Evolutionary conservation across 2,113 vertebrate genomes (phyloP).

Genomic region (Phaetusa simplex): DNA sequence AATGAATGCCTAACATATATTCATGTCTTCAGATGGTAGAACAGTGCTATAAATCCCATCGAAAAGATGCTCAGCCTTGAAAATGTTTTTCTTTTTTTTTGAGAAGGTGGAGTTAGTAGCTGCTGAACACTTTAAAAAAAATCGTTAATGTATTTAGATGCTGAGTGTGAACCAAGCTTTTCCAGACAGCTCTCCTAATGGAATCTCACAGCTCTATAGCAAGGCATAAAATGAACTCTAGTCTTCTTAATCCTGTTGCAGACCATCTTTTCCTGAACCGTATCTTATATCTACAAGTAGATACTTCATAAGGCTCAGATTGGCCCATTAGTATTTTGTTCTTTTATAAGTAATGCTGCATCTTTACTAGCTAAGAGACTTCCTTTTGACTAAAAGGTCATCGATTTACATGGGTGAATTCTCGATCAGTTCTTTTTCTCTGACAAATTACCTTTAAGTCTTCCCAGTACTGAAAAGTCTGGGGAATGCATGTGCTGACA

Average conservation of each 20-base stretch:
- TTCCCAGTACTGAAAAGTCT: conserved; percentile 46
- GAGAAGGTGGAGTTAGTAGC: not conserved
- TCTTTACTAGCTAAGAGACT: conserved; percentile 65
- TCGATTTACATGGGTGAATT: conserved; percentile 70
- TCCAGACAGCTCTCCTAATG: conserved; percentile 5
- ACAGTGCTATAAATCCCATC: not conserved
- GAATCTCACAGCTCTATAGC: not conserved
- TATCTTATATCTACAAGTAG: conserved; percentile 32
- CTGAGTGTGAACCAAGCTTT: not conserved
- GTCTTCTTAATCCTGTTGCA: not conserved
- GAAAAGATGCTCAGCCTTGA: not conserved
- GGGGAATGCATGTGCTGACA: conserved; percentile 60
- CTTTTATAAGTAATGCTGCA: conserved; percentile 56
- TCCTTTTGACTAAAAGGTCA: conserved; percentile 69
- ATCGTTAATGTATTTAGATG: not conserved
- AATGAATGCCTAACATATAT: not conserved
- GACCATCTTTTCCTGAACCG: conserved; percentile 32
- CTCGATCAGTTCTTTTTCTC: conserved; percentile 62
- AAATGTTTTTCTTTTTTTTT: not conserved
- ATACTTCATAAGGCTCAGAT: conserved; percentile 35
- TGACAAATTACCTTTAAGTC: conserved; percentile 70
- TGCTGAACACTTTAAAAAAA: not conserved
- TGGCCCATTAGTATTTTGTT: conserved; percentile 65
- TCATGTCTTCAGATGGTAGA: not conserved
- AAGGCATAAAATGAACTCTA: conserved; percentile 7